A percentile compares a stretch with the other conserved stretches of the same genome.
Conservation (phyloP, 2,888 invertebrate species). For the Tyria jacobaeae region DNA sequence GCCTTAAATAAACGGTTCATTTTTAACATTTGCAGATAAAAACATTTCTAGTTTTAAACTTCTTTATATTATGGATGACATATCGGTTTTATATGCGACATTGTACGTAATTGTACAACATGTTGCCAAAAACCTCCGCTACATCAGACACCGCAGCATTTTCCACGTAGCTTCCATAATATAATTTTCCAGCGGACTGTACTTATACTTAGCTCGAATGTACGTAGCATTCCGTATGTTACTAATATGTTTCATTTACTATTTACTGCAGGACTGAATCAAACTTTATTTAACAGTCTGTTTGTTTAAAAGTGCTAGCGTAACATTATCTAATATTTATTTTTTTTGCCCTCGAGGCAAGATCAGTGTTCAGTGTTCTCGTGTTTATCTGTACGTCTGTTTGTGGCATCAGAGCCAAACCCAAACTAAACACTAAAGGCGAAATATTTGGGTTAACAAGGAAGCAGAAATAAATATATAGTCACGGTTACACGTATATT, state of each 20-base stretch:
- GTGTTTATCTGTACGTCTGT: no score
- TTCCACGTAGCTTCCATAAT: not conserved
- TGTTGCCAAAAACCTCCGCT: not conserved
- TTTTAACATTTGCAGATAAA: no score
- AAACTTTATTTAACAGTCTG: not conserved
- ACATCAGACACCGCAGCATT: not conserved
- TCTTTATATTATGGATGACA: not conserved
- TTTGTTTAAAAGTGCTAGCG: not conserved
- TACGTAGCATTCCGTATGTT: not conserved
- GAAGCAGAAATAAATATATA: no score
- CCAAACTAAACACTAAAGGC: no score
- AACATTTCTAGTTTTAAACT: no score
- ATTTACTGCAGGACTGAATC: not conserved
- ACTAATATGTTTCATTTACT: not conserved
- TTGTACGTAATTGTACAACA: not conserved
- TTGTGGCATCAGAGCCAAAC: no score
- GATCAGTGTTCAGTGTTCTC: no score
- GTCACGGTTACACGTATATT: no score
- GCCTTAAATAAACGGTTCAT: no score
- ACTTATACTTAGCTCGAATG: not conserved
- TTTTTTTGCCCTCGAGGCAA: no score
- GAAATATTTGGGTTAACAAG: no score
- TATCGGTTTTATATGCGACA: not conserved
- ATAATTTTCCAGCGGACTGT: not conserved
- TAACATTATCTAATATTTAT: not conserved